Evolutionary conservation across 2,888 invertebrate genomes (phyloP), one percentile per base, ranked within the genome.

Genomic region (Plemyria rubiginata): DNA sequence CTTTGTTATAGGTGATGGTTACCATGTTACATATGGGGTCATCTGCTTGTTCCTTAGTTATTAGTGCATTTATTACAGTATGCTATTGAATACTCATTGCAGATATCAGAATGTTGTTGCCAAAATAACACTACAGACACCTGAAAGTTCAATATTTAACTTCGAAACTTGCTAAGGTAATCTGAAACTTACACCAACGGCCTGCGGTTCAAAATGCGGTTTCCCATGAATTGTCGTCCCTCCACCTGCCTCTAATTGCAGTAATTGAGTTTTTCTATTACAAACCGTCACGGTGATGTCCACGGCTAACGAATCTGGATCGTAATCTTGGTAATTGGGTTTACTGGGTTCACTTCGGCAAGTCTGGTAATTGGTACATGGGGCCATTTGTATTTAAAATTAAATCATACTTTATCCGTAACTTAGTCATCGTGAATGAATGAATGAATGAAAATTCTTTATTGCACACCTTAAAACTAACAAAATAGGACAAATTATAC

Each of bases 301-400:
- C 74, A 76, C 70, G 76, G 61, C 49, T 46, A 46, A 60, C 67
- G 65, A 66, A 66, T 69, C 57, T 51, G 75, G 84, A 85, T 85
- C 73, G 68, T 73, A 79, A 86, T 85, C 84, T 80, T 67, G 70
- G 63, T 84, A 84, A 85, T 84, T 84, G 76, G 73, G 41, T 57
- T 56, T 46, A 57, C 50, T 45, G 36, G 16, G 53, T 45, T 62
- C 51, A 62, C 72, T 80, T 79, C 73, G 58, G 66, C 54, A 66
- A 67, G 61, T 58, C 60, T 57, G 58, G 65, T 66, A 60, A 68
- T 68, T 56, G 52, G n/a, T 4, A 36, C 48, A 46, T 54, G 32
- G 22, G 32, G 36, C 13, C 43, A 51, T n/a, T 43, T 32, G 40
- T 28, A 48, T 29, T 59, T 45, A 8, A 15, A 45, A 51, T 28